Percentiles rank a stretch among this genome's conserved stretches.
Conservation (phyloP, 64 coral and sea anemone genomes). For the Hydrozoanthus tunicans region DNA sequence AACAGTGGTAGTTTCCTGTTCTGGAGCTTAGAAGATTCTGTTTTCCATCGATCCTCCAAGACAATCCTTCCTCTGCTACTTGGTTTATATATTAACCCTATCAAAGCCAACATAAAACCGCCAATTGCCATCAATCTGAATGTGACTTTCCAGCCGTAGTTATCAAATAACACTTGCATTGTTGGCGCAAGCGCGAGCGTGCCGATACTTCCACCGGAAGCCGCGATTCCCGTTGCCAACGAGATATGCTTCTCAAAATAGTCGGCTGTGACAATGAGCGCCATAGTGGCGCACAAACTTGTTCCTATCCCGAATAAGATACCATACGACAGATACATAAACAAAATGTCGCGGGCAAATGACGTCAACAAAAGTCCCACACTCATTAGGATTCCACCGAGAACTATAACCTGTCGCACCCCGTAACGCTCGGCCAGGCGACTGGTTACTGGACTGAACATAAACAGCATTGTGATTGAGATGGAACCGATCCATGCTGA, state of each 20-base stretch:
- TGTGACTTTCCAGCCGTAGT: constrained; percentile 59
- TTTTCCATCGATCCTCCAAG: constrained; percentile 1
- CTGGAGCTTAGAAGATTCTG: not conserved
- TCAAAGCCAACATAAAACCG: constrained; percentile 58
- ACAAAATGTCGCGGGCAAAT: constrained; percentile 52
- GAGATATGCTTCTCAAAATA: constrained; percentile 92
- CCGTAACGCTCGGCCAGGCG: constrained; percentile 70
- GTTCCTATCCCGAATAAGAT: constrained; percentile 79
- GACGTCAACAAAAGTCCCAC: constrained; percentile 79
- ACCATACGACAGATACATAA: constrained; percentile 83
- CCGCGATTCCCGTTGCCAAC: constrained; percentile 81
- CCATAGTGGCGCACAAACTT: constrained; percentile 87
- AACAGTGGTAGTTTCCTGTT: constrained; percentile 27
- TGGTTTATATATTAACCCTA: constrained; percentile 69
- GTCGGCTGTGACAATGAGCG: constrained; percentile 74
- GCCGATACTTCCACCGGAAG: constrained; percentile 83
- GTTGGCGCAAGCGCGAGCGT: constrained; percentile 73
- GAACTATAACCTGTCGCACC: constrained; percentile 64
- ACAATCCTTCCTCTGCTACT: constrained; percentile 22
- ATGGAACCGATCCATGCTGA: constrained; percentile 95
- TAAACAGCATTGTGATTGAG: constrained; percentile 76
- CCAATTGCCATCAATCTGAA: constrained; percentile 61
- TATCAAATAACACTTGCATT: constrained; percentile 64
- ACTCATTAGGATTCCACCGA: constrained; percentile 85
- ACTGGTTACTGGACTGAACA: constrained; percentile 88